Evolutionary conservation across 2,113 vertebrate genomes (phyloP).

Genomic region (Athene noctua): DNA sequence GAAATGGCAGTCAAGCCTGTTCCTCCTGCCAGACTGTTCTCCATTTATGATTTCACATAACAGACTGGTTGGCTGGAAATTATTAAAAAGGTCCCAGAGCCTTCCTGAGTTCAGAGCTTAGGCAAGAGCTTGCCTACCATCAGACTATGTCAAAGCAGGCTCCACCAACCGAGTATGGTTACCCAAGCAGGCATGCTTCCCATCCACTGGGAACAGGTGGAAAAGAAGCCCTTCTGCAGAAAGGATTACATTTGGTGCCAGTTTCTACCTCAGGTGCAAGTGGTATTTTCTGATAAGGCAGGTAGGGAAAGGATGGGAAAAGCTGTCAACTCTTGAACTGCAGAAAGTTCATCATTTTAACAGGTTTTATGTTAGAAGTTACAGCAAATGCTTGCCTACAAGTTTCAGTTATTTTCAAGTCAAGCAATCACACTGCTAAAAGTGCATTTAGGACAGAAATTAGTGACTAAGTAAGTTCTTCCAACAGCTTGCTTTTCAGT

Average conservation of each 20-base stretch:
- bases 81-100: not conserved
- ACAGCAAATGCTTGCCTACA: not conserved
- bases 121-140: not conserved
- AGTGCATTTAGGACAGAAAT: not conserved
- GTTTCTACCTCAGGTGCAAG: not conserved
- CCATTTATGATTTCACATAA: not conserved
- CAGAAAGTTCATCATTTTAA: not conserved
- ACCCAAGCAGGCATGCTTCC: not conserved
- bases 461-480: not conserved
- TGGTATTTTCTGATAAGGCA: not conserved
- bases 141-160: not conserved
- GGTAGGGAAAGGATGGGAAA: not conserved
- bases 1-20: not conserved
- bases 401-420: not conserved
- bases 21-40: not conserved
- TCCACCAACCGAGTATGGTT: not conserved
- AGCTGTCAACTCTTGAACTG: not conserved
- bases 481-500: not conserved
- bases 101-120: not conserved
- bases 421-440: not conserved
- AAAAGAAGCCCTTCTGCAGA: not conserved
- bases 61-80: not conserved
- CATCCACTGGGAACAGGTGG: not conserved
- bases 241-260: not conserved
- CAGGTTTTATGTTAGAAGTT: not conserved